Evolutionary conservation across 2,797 vertebrate species (phyloP).

Genomic region (Notolepis coatsorum): DNA sequence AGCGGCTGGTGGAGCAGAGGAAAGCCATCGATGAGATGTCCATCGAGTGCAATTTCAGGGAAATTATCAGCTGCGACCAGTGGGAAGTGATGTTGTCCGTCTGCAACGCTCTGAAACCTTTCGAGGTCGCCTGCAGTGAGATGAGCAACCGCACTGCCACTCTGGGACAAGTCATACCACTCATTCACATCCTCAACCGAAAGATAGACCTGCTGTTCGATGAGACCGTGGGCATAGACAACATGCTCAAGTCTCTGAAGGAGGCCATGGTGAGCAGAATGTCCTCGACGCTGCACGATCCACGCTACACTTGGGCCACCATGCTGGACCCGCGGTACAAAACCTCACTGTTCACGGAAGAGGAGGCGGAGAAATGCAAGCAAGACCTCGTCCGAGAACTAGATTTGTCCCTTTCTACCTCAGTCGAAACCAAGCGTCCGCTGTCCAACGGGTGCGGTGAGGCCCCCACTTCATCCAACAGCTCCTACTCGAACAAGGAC

Average conservation of each 20-base stretch:
- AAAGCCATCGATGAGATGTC: conserved; percentile 94
- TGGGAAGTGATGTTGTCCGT: conserved; percentile 98
- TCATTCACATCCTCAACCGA: conserved; percentile 95
- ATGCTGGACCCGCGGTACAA: conserved; percentile 98
- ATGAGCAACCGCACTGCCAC: conserved; percentile 93
- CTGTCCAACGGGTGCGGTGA: conserved; percentile 87
- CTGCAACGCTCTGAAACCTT: conserved; percentile 95
- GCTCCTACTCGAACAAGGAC: conserved; percentile 78
- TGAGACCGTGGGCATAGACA: conserved; percentile 97
- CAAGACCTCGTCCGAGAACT: conserved; percentile 95
- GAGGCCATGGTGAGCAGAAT: conserved; percentile 94
- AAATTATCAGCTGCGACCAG: conserved; percentile 96
- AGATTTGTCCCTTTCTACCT: conserved; percentile 91
- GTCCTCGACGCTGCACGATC: conserved; percentile 90
- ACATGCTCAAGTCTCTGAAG: conserved; percentile 94
- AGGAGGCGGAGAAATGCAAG: conserved; percentile 94
- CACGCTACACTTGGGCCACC: conserved; percentile 92
- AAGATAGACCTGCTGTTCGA: conserved; percentile 96
- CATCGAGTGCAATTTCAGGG: conserved; percentile 94
- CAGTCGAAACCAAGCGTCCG: conserved; percentile 78
- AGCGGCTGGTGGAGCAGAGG: conserved; percentile 95
- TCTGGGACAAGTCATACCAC: conserved; percentile 96
- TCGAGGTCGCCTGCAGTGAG: conserved; percentile 93
- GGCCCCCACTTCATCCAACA: conserved; percentile 76
- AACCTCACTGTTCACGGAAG: conserved; percentile 95